Evolutionary conservation across 2,888 invertebrate species (phyloP).

Genomic region (Tetrapedia diversipes): DNA sequence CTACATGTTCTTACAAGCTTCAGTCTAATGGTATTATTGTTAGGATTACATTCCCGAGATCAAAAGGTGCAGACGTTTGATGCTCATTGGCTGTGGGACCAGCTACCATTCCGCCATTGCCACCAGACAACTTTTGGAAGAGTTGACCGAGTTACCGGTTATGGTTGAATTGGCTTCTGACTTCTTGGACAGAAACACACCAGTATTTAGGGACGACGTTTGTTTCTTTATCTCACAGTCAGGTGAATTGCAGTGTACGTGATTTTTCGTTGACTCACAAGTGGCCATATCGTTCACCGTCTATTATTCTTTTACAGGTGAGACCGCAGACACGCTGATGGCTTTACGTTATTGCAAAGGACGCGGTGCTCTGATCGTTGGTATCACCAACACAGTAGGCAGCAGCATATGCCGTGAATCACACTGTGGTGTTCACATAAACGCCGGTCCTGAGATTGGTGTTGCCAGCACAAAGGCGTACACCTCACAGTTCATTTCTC

Average conservation of each 20-base stretch:
- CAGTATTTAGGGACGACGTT: constrained; percentile 99
- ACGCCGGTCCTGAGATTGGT: constrained; percentile 99
- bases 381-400: constrained; percentile 99
- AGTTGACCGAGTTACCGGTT: constrained; percentile 98
- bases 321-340: constrained; percentile 98
- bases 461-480: constrained; percentile 99
- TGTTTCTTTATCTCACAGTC: constrained; percentile 99
- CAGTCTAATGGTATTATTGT: neutral
- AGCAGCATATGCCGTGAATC: constrained; percentile 99
- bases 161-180: constrained; percentile 99
- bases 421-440: constrained; percentile 99
- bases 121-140: constrained; percentile 97
- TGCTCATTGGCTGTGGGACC: constrained; percentile 99
- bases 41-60: constrained; percentile 98
- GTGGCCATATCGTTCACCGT: neutral
- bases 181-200: constrained; percentile 98
- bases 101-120: constrained; percentile 99
- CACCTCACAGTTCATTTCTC: constrained; percentile 98
- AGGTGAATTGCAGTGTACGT: constrained; percentile 85
- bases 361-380: constrained; percentile 98
- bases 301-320: constrained; percentile 84
- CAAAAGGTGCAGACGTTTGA: constrained; percentile 96
- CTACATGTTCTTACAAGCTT: neutral
- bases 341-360: constrained; percentile 98
- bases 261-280: neutral